Conservation (phyloP, 2,888 invertebrate species). For the Lypha dubia region DNA sequence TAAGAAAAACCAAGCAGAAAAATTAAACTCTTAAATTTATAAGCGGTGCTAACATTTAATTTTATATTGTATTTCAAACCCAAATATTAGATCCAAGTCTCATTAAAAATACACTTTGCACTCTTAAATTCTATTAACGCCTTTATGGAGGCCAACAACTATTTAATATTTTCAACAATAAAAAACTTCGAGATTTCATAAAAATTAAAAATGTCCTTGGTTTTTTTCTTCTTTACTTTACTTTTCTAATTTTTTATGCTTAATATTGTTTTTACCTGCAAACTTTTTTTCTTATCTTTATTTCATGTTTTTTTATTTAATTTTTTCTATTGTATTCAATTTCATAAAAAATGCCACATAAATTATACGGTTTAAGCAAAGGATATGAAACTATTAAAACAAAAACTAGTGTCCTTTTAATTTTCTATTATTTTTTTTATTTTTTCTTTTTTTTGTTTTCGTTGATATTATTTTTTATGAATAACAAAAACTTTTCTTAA, state of each 20-base stretch:
- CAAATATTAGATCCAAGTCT: no score
- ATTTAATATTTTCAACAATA: no score
- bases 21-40: no score
- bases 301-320: background rate
- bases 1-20: no score
- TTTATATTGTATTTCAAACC: no score
- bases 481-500: background rate
- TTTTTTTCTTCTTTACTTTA: background rate
- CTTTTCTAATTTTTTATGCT: background rate
- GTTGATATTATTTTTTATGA: background rate
- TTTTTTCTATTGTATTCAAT: constrained; percentile 24
- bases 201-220: no score
- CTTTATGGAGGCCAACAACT: no score
- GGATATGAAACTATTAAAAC: background rate
- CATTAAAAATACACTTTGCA: no score
- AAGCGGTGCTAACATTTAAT: no score
- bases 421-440: constrained; percentile 22
- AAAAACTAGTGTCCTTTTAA: constrained; percentile 1
- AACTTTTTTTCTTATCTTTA: background rate
- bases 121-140: no score
- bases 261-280: background rate
- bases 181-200: no score
- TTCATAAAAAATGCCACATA: constrained; percentile 10
- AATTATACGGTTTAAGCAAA: constrained; percentile 19
- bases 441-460: no score